Base-by-base conservation (phyloP, 2,888 invertebrate genomes). In the Polydesmus complanatus region DNA sequence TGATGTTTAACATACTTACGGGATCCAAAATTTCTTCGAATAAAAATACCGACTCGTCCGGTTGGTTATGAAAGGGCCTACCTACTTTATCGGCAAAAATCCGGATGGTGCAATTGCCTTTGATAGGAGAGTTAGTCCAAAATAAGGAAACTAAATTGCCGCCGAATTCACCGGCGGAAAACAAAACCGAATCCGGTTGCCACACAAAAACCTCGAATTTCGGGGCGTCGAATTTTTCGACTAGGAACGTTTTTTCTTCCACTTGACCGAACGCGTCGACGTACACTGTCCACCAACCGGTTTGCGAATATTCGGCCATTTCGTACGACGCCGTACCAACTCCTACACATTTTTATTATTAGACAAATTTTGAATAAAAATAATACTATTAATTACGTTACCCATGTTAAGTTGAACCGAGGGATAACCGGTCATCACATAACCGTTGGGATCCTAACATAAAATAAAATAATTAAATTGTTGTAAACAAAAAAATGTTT, bases 351-450 rank as follows among this genome's bases (percentile, higher is more conserved):
- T 51, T 51, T 51, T 8, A 27, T 27, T 27, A 26, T 27, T 25
- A 55, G 11, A 22, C 11, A 5, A 11, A 22, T 54, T 25, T 54
- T 51, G 11, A 14, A 14, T 47, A 14, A n/a, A 14, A 52, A 14
- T 19, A 18, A 11, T 19, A 14, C 18, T 55, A 18, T 55, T 14
- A 19, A 56, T 52, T 47, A 37, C 37, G n/a, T 66, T 67, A 72
- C 73, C 73, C 63, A 70, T 70, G 63, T 73, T 74, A 47, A 72
- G 70, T 23, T 70, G 69, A 5, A 70, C 68, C 2, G 74, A 74
- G 14, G 73, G 70, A 73, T 73, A 75, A 59, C 73, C 67, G 60
- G 73, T 69, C 72, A 75, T 74, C 18, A 74, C 69, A 55, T 71
- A 69, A 19, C 72, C 73, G 63, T 73, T 69, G 1, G 74, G 70